These are phyloP conservation scores for Erebia epiphron DNA, from an alignment of 2,888 invertebrate species.

Conservation along the genomic window DNA sequence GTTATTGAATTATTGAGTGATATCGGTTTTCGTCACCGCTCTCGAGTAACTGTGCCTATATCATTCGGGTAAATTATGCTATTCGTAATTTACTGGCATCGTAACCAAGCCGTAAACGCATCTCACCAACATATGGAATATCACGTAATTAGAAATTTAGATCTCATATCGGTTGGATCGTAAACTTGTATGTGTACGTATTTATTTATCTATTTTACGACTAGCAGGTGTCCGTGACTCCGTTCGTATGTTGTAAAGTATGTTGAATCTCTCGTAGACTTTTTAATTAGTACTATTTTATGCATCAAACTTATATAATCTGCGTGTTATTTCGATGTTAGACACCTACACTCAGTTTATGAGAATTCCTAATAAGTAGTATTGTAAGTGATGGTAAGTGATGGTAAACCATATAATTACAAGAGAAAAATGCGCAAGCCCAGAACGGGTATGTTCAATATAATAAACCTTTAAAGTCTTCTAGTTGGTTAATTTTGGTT, in stretches of 20 bases:
- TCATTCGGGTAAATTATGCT: constrained; percentile 18
- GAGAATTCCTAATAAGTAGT: not conserved
- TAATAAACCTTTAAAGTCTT: too few relatives aligned
- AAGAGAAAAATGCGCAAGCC: not conserved
- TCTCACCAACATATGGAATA: constrained; percentile 4
- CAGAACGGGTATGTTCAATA: not conserved
- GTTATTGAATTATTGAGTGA: constrained; percentile 43
- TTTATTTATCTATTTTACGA: constrained; percentile 13
- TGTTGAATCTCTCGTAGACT: not conserved
- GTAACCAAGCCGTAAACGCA: constrained; percentile 13
- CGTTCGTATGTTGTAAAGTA: constrained; percentile 1
- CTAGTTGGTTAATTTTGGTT: too few relatives aligned
- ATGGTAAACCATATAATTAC: not conserved
- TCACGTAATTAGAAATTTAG: constrained; percentile 27
- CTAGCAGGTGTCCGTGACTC: constrained; percentile 11
- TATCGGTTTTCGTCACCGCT: constrained; percentile 36
- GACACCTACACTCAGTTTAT: not conserved
- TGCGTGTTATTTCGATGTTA: not conserved
- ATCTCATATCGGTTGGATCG: constrained; percentile 3
- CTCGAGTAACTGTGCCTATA: constrained; percentile 5
- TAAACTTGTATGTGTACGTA: constrained; percentile 13
- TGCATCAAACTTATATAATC: not conserved
- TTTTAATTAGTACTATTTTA: not conserved
- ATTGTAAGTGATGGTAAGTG: not conserved
- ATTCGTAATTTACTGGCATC: constrained; percentile 22